Percentiles rank a stretch among this genome's conserved stretches.
Evolutionary conservation across 2,888 invertebrate species (phyloP).

Genomic region (Helicoverpa assulta): DNA sequence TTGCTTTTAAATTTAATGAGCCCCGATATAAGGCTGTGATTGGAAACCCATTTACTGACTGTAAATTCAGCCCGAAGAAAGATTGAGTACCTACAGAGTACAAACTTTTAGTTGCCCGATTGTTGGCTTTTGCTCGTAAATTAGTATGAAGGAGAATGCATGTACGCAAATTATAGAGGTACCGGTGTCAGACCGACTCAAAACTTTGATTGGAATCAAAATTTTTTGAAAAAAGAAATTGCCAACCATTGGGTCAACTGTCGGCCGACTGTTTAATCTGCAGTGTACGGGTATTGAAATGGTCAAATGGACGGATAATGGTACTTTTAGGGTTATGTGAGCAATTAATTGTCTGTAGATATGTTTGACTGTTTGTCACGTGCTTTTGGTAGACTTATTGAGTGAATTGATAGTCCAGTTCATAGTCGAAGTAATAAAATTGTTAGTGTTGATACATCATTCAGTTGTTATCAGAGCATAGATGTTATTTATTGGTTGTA

Average conservation of each 20-base stretch:
- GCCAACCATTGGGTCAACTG: too few relatives aligned
- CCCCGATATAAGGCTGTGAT: constrained; percentile 74
- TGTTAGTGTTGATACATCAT: constrained; percentile 18
- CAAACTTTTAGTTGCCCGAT: too few relatives aligned
- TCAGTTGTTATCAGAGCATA: constrained; percentile 15
- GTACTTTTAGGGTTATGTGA: constrained; percentile 48
- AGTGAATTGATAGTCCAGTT: constrained; percentile 38
- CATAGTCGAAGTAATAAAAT: constrained; percentile 20
- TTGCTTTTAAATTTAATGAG: constrained; percentile 81
- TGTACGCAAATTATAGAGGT: too few relatives aligned
- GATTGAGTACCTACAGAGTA: constrained; percentile 26
- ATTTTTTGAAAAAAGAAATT: too few relatives aligned
- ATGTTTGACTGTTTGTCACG: constrained; percentile 43
- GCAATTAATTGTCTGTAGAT: constrained; percentile 42
- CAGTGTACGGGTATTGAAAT: too few relatives aligned
- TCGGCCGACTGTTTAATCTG: too few relatives aligned
- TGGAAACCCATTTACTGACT: constrained; percentile 66
- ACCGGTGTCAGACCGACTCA: constrained; percentile 11
- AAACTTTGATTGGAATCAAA: background rate
- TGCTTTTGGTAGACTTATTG: constrained; percentile 30
- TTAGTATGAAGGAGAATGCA: too few relatives aligned
- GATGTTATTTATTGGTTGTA: constrained; percentile 19
- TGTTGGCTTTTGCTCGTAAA: too few relatives aligned
- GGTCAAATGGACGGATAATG: constrained; percentile 11
- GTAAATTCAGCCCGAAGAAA: constrained; percentile 50